Conservation (phyloP, 1,140 invertebrate species). For the Nixonia krombeini region DNA sequence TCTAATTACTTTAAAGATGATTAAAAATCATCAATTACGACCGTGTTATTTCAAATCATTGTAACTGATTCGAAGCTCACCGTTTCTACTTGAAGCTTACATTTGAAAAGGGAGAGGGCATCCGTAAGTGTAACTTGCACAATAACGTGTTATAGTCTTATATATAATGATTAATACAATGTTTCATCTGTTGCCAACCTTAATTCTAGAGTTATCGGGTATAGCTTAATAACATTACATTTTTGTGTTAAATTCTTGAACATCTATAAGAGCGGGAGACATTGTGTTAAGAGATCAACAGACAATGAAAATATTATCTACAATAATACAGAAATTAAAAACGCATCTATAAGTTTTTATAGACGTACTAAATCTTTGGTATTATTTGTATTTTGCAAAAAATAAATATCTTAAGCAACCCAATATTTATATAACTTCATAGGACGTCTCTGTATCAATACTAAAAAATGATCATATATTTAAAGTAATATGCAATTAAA, state of each 20-base stretch:
- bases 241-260: neutral
- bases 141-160: slow-evolving; percentile 12
- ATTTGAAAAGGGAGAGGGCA: slow-evolving; percentile 47
- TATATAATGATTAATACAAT: slow-evolving; percentile 25
- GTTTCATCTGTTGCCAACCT: slow-evolving; percentile 27
- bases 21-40: too few species aligned
- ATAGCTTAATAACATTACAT: slow-evolving; percentile 18
- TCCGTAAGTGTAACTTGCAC: slow-evolving; percentile 41
- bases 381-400: too few species aligned
- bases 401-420: too few species aligned
- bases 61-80: neutral
- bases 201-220: slow-evolving; percentile 31
- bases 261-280: slow-evolving; percentile 20
- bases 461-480: too few species aligned
- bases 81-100: slow-evolving; percentile 16
- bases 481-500: too few species aligned
- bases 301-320: neutral
- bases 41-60: neutral
- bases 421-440: too few species aligned
- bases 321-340: neutral
- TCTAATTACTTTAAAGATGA: too few species aligned
- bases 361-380: too few species aligned
- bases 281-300: slow-evolving; percentile 27
- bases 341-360: too few species aligned
- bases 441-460: too few species aligned